phyloP scores from a whole-genome alignment of 1,140 invertebrate species.

The Laupala kohalensis region DNA sequence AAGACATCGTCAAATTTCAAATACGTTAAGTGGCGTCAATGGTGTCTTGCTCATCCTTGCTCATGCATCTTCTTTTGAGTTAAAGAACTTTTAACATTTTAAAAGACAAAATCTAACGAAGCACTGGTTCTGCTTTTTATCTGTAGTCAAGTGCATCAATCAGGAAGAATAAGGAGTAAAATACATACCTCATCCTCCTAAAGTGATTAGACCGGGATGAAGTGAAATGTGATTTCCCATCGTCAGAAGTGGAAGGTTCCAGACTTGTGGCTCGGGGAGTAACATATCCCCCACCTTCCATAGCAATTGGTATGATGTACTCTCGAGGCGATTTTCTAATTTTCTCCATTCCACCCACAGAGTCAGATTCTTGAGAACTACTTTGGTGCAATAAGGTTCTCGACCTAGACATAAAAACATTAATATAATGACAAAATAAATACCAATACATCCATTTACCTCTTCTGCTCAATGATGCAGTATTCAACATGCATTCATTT shows the following conservation, averaged over 20 bases:
- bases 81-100: too few relatives aligned
- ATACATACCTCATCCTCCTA: slow-evolving; percentile 36
- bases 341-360: slow-evolving; percentile 42
- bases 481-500: too few relatives aligned
- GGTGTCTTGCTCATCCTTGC: too few relatives aligned
- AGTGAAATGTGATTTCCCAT: slow-evolving; percentile 21
- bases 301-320: slow-evolving; percentile 81
- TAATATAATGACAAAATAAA: slow-evolving; percentile 11
- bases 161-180: too few relatives aligned
- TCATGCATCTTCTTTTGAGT: too few relatives aligned
- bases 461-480: too few relatives aligned
- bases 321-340: slow-evolving; percentile 77
- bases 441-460: background rate
- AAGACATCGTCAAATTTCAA: too few relatives aligned
- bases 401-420: slow-evolving; percentile 12
- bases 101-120: too few relatives aligned
- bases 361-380: slow-evolving; percentile 51
- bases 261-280: slow-evolving; percentile 62
- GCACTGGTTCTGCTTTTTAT: too few relatives aligned
- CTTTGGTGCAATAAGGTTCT: slow-evolving; percentile 46
- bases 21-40: too few relatives aligned
- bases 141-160: too few relatives aligned
- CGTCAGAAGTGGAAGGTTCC: slow-evolving; percentile 37
- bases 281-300: slow-evolving; percentile 74
- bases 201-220: slow-evolving; percentile 19